Evolutionary conservation across 1,140 invertebrate genomes (phyloP).

Genomic region (Drosophila pachea): DNA sequence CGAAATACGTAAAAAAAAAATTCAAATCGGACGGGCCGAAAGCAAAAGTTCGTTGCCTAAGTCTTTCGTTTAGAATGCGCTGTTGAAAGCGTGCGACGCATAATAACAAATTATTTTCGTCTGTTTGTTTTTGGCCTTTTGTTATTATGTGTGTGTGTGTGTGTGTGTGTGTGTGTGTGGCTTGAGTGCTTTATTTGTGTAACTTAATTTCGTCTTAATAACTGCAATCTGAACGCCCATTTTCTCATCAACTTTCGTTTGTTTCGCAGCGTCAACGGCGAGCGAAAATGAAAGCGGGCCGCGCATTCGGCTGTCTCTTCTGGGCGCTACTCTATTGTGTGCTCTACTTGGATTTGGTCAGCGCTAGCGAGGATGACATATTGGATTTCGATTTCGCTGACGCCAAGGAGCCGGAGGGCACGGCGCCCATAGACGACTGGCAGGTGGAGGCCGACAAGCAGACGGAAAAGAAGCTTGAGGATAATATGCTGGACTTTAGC

Average conservation of each 20-base stretch:
- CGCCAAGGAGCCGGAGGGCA: conserved; percentile 36
- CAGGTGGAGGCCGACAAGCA: conserved; percentile 41
- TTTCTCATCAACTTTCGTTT: conserved; percentile 62
- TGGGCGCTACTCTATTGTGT: conserved; percentile 73
- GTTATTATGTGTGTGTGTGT: not conserved
- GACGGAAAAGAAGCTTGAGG: conserved; percentile 52
- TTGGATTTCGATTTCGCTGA: conserved; percentile 70
- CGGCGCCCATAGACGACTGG: conserved; percentile 47
- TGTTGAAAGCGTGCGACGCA: conserved; percentile 47
- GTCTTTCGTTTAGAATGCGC: conserved; percentile 49
- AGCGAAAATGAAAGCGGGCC: conserved; percentile 66
- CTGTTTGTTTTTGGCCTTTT: not conserved
- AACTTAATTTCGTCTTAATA: conserved; percentile 60
- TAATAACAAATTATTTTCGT: conserved; percentile 34
- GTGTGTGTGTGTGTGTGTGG: not conserved
- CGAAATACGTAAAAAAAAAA: conserved; percentile 45
- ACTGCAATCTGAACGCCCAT: conserved; percentile 58
- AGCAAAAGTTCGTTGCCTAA: conserved; percentile 51
- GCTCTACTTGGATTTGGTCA: conserved; percentile 60
- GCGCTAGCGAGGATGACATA: conserved; percentile 61
- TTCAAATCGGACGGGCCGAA: conserved; percentile 42
- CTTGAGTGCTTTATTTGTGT: conserved; percentile 26
- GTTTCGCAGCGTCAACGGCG: conserved; percentile 12
- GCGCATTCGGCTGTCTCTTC: conserved; percentile 61
- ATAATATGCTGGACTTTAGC: conserved; percentile 68